These are phyloP conservation scores for Lysiphlebus fabarum DNA, from an alignment of 1,140 invertebrate genomes.

Conservation along the genomic window DNA sequence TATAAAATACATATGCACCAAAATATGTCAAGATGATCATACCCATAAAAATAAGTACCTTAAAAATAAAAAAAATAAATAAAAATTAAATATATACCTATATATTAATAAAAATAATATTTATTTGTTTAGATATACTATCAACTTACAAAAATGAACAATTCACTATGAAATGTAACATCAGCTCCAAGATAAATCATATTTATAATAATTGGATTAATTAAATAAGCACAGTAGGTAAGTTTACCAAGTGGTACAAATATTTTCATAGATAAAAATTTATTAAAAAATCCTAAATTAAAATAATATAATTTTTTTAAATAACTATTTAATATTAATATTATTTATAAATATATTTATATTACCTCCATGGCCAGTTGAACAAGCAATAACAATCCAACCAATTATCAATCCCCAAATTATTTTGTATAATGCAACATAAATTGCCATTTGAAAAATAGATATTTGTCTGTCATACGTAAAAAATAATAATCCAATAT, in stretches of 20 bases:
- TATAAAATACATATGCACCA: slow-evolving; percentile 35
- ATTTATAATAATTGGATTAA: slow-evolving; percentile 54
- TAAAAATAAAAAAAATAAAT: too few species aligned
- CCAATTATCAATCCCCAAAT: not conserved
- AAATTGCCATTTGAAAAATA: not conserved
- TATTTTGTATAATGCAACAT: not conserved
- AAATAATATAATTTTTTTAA: not conserved
- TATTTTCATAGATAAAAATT: slow-evolving; percentile 47
- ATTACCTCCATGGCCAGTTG: not conserved
- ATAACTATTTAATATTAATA: not conserved
- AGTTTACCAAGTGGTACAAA: slow-evolving; percentile 55
- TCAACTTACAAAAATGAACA: slow-evolving; percentile 41
- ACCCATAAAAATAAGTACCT: slow-evolving; percentile 28
- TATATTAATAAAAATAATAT: too few species aligned
- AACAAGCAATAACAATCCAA: slow-evolving; percentile 5
- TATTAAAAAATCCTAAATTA: slow-evolving; percentile 46
- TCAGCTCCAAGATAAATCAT: slow-evolving; percentile 36
- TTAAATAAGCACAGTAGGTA: slow-evolving; percentile 54
- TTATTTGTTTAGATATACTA: too few species aligned
- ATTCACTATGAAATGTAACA: slow-evolving; percentile 33
- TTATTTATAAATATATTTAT: not conserved
- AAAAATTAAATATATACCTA: too few species aligned
- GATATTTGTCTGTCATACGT: slow-evolving; percentile 5
- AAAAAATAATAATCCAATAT: not conserved
- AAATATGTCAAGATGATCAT: slow-evolving; percentile 32